Evolutionary conservation across 2,113 vertebrate species (phyloP).

Genomic region (Dermatemys mawii): DNA sequence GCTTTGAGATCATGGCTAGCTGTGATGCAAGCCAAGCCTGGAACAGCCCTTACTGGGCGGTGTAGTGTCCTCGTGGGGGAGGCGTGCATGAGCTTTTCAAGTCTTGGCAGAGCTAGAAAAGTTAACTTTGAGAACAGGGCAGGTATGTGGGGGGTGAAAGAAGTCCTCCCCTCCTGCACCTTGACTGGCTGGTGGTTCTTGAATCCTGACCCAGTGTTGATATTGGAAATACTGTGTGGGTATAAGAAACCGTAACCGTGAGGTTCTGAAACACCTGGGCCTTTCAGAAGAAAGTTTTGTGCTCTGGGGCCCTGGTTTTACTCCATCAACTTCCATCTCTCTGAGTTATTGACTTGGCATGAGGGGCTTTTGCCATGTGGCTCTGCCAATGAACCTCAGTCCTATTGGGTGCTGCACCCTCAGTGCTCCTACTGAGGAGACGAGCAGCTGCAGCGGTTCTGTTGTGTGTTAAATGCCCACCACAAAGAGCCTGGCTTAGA

Average conservation of each 20-base stretch:
- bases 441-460: background rate
- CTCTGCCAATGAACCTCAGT: background rate
- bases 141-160: background rate
- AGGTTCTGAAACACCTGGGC: background rate
- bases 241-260: rapidly evolving
- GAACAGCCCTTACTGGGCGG: rapidly evolving
- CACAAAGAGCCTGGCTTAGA: background rate
- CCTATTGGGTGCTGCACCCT: background rate
- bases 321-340: background rate
- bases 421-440: background rate
- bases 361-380: background rate
- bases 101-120: rapidly evolving
- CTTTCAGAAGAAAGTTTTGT: background rate
- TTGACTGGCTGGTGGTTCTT: background rate
- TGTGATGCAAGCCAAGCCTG: rapidly evolving
- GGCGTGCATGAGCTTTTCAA: rapidly evolving
- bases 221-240: background rate
- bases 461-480: background rate
- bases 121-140: background rate
- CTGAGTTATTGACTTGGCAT: background rate
- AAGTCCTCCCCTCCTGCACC: background rate
- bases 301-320: background rate
- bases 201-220: background rate
- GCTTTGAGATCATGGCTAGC: background rate
- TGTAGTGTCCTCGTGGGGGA: background rate